Conservation (phyloP, 2,113 vertebrate genomes). For the Lagenorhynchus albirostris region DNA sequence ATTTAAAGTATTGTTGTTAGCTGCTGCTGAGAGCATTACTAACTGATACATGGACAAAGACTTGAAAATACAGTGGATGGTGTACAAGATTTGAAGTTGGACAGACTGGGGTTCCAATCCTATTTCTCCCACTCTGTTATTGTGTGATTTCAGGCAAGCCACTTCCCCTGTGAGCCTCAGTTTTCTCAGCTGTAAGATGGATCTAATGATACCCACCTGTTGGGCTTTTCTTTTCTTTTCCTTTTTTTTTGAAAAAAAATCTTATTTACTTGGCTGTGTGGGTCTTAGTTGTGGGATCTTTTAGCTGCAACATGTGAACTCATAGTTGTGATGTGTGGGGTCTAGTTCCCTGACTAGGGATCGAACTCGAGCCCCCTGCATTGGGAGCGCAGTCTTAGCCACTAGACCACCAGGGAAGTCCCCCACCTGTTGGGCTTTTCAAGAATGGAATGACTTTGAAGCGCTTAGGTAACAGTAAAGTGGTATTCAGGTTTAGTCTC, state of each 20-base stretch:
- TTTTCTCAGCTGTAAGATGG: neutral
- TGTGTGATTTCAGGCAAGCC: neutral
- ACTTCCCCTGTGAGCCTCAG: neutral
- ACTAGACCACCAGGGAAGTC: too few relatives aligned
- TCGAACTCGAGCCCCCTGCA: rapidly evolving
- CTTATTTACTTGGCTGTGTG: too few relatives aligned
- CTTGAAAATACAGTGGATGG: neutral
- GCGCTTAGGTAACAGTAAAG: neutral
- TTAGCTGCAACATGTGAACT: too few relatives aligned
- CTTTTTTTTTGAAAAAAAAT: too few relatives aligned
- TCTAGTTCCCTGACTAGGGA: too few relatives aligned
- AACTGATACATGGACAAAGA: neutral
- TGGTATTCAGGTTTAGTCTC: neutral
- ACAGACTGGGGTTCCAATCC: neutral
- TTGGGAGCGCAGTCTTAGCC: too few relatives aligned
- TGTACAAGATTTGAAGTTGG: neutral
- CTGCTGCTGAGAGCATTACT: neutral
- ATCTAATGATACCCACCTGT: neutral
- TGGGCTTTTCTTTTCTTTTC: neutral
- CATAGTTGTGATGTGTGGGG: too few relatives aligned
- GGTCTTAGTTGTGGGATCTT: too few relatives aligned
- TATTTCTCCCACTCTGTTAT: neutral
- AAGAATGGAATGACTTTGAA: neutral
- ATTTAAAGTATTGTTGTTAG: neutral
- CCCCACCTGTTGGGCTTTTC: neutral